These are phyloP conservation scores for Catharus bicknelli DNA, from an alignment of 2,113 vertebrate species.

Conservation along the genomic window DNA sequence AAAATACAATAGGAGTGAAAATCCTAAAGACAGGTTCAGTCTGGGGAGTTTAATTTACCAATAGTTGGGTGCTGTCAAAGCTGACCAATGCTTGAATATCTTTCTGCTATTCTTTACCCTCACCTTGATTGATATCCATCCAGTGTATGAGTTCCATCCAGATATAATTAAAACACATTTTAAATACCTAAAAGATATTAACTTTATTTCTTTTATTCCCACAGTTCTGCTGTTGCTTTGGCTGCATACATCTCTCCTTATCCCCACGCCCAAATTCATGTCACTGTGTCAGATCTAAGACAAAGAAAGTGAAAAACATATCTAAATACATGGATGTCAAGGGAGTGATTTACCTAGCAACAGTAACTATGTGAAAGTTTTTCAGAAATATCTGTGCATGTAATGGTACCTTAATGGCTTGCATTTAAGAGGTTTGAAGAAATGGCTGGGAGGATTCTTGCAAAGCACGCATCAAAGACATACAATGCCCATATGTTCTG, in stretches of 20 bases:
- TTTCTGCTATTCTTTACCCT: neutral
- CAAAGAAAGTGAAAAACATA: constrained; percentile 42
- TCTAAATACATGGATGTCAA: constrained; percentile 29
- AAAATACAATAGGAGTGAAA: neutral
- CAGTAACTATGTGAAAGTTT: constrained; percentile 59
- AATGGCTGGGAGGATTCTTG: neutral
- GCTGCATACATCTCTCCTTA: neutral
- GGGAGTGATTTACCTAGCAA: constrained; percentile 66
- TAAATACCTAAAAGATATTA: neutral
- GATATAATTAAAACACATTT: neutral
- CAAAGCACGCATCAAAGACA: neutral
- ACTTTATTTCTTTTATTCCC: neutral
- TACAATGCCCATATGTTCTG: neutral
- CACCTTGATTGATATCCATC: neutral
- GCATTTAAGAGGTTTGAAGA: neutral
- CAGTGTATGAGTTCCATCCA: neutral
- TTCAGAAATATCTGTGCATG: constrained; percentile 1
- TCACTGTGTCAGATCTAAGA: constrained; percentile 16
- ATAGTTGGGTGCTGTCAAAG: neutral
- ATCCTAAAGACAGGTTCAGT: neutral
- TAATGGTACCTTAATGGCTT: constrained; percentile 16
- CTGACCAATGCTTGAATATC: neutral
- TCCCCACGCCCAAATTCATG: neutral
- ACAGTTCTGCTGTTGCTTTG: neutral
- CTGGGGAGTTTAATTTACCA: neutral